Percentiles rank a stretch among this genome's conserved stretches.
phyloP scores from a whole-genome alignment of 1,140 invertebrate genomes.

The Chironomus tepperi region DNA sequence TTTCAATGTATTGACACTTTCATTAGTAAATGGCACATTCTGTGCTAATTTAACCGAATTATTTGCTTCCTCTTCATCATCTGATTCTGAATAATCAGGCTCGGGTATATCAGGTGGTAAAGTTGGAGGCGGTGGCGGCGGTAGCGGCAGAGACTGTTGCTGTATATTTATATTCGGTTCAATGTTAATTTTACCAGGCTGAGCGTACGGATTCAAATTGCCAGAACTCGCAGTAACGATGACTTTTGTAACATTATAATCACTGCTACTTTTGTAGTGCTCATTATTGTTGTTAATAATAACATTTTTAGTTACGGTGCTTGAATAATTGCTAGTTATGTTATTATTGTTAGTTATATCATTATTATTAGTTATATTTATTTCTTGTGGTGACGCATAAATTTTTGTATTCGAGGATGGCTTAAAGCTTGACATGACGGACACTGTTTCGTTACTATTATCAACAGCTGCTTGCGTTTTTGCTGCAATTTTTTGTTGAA shows the following conservation, averaged over 20 bases:
- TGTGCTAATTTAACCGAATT: constrained; percentile 39
- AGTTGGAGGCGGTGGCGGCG: constrained; percentile 58
- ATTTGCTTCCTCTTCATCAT: constrained; percentile 57
- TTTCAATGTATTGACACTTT: constrained; percentile 28
- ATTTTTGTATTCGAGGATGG: constrained; percentile 75
- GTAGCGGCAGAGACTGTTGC: constrained; percentile 31
- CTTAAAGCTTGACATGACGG: constrained; percentile 73
- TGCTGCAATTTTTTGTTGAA: constrained; percentile 35
- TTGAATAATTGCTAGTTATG: no score
- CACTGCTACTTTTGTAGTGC: constrained; percentile 29
- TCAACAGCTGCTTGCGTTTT: constrained; percentile 33
- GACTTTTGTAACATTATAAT: constrained; percentile 21
- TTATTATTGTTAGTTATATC: constrained; percentile 45
- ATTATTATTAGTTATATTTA: constrained; percentile 56
- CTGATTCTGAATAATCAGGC: constrained; percentile 79
- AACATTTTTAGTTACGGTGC: neutral
- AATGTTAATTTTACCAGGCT: constrained; percentile 39
- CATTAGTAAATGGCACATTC: constrained; percentile 37
- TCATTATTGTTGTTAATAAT: constrained; percentile 27
- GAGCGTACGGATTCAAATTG: constrained; percentile 54
- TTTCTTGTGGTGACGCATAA: constrained; percentile 78
- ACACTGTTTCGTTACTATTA: constrained; percentile 34
- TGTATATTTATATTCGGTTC: constrained; percentile 29
- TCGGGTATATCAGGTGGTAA: no score
- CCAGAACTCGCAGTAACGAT: constrained; percentile 29